These are phyloP conservation scores for Crotalus viridis DNA, from an alignment of 2,113 vertebrate species.

Conservation along the genomic window DNA sequence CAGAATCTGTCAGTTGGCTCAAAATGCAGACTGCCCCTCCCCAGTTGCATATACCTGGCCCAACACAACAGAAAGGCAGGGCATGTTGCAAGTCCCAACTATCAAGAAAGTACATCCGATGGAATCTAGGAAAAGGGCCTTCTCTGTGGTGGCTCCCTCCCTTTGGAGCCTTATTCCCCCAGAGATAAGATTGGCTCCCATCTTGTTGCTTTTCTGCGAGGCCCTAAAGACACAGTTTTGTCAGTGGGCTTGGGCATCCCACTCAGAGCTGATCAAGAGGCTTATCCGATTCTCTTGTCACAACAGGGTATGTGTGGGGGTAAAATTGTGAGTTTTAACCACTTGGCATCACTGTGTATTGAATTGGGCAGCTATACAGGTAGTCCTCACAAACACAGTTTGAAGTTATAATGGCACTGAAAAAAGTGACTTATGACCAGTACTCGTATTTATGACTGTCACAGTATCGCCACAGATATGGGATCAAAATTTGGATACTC, in stretches of 20 bases:
- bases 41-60: not conserved
- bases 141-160: not conserved
- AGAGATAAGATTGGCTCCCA: not conserved
- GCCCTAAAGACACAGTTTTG: not conserved
- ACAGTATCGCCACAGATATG: not conserved
- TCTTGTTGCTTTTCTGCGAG: not conserved
- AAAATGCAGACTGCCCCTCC: not conserved
- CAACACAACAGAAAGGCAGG: not conserved
- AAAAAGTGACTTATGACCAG: not conserved
- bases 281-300: not conserved
- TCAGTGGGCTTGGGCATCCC: not conserved
- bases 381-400: not conserved
- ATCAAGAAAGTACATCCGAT: not conserved
- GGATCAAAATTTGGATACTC: not conserved
- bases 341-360: not conserved
- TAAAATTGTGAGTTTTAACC: not conserved
- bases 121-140: not conserved
- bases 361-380: not conserved
- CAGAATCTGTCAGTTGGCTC: not conserved
- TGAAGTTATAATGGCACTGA: not conserved
- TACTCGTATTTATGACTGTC: not conserved
- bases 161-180: not conserved
- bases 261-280: not conserved
- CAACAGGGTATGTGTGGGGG: not conserved
- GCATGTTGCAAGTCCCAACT: not conserved